Evolutionary conservation across 2,113 vertebrate genomes (phyloP).

Genomic region (Hemicordylus capensis): DNA sequence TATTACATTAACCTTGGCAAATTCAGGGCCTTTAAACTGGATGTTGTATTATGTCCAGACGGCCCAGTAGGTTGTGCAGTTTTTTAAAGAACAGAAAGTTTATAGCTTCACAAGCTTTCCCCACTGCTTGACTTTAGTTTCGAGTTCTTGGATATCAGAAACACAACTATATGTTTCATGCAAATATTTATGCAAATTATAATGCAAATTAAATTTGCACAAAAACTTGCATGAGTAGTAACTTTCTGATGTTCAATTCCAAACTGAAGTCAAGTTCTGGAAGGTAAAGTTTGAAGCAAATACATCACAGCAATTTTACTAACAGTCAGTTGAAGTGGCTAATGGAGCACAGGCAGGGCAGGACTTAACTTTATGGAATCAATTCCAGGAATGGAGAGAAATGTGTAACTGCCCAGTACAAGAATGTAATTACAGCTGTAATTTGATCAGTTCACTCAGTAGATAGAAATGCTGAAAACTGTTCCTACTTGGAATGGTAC

Average conservation of each 20-base stretch:
- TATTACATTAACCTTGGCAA: conserved; percentile 13
- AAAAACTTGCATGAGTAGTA: no score
- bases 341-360: neutral
- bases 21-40: conserved; percentile 42
- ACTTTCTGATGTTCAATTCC: no score
- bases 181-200: neutral
- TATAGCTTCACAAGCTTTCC: conserved; percentile 31
- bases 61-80: conserved; percentile 48
- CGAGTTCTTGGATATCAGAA: conserved; percentile 31
- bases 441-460: neutral
- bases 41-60: conserved; percentile 43
- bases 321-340: neutral
- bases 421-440: neutral
- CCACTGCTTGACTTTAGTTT: conserved; percentile 37
- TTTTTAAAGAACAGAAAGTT: conserved; percentile 31
- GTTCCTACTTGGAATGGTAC: neutral
- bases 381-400: neutral
- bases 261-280: no score
- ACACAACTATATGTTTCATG: no score
- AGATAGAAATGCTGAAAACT: neutral
- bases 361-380: neutral
- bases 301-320: conserved; percentile 38
- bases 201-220: conserved; percentile 31
- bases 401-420: neutral
- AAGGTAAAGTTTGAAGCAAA: conserved; percentile 7